Base-by-base conservation (phyloP, 2,113 vertebrate species). In the Haemorhous mexicanus region DNA sequence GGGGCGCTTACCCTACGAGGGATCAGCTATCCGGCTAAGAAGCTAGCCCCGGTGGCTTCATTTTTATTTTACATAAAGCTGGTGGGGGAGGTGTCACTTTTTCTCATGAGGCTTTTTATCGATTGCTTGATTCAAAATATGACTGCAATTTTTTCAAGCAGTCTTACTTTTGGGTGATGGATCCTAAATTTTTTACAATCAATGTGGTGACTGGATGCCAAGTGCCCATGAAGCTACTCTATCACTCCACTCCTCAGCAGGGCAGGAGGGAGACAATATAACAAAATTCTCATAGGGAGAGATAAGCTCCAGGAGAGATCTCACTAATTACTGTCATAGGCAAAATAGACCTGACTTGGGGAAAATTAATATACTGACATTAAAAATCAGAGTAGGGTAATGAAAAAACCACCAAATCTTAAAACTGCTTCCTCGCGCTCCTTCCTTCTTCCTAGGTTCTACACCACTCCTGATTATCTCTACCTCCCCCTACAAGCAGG, bases 401-500 rank as follows among this genome's bases (percentile, higher is more conserved):
- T 32, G 24, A n/a, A 56, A 55, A 66, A 72, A 59, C 6, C 7
- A 55, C 9, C 12, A 46, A 26, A 66, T 16, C 46, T 47, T 73
- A 27, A 79, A 79, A 32, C 8, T 35, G 22, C 17, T 67, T 53
- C 15, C 12, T 76, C 19, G 5, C 16, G 30, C 16, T 4, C 11
- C 73, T 84, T 32, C 13, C 11, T 37, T 84, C 50, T 73, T 84
- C 28, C 33, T 59, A 18, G 28, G 8, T 5, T 73, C 8, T 27
- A 19, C 17, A 46, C 15, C 23, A 52, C 16, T 66, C 16, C 50
- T 30, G 11, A 46, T 26, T 72, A 58, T 30, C 17, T 53, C 52
- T 49, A 14, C 11, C 5, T 49, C 6, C 12, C 13, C 28, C 24
- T 28, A 19, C 11, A 41, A 21, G 33, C 0, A 0, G 16, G 27